A percentile compares a stretch with the other conserved stretches of the same genome.
Evolutionary conservation across 2,113 vertebrate species (phyloP).

Genomic region (Taxidea taxus): DNA sequence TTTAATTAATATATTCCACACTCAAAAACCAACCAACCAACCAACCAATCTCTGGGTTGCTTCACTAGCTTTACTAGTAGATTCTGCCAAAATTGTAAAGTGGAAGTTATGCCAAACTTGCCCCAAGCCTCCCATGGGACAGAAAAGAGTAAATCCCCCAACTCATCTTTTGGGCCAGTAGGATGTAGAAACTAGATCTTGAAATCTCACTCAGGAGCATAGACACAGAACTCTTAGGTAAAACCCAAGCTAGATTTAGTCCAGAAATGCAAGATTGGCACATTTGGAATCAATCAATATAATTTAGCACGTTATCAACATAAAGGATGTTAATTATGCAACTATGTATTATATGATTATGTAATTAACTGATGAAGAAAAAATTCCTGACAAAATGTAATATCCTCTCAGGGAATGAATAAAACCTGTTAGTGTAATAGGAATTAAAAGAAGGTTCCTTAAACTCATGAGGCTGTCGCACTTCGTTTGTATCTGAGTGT

Average conservation of each 20-base stretch:
- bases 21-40: neutral
- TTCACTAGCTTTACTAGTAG: neutral
- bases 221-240: neutral
- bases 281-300: neutral
- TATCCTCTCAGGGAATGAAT: neutral
- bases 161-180: neutral
- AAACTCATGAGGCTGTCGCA: neutral
- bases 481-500: neutral
- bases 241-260: neutral
- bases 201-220: neutral
- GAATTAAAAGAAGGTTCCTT: neutral
- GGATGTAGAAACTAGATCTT: neutral
- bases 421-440: neutral
- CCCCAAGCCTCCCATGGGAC: neutral
- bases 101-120: neutral
- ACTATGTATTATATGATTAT: neutral
- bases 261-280: neutral
- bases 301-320: neutral
- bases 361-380: neutral
- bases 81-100: neutral
- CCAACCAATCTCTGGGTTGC: neutral
- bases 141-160: neutral
- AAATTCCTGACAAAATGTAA: neutral
- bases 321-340: neutral
- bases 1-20: neutral